Conservation (phyloP, 2,113 vertebrate species). For the Beaufortia kweichowensis region DNA sequence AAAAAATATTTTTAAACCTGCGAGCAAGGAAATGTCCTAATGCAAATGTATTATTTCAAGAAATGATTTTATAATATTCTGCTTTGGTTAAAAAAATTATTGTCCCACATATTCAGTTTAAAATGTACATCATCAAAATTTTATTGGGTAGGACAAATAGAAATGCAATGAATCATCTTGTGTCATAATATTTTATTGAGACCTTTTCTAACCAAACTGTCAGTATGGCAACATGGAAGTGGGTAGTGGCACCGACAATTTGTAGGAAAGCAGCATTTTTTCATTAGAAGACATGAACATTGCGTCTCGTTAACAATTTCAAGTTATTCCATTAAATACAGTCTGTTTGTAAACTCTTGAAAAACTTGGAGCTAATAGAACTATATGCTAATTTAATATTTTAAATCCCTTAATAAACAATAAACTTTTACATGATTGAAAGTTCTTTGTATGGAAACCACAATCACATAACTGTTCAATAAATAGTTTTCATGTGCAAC, state of each 20-base stretch:
- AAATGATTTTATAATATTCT: too few species aligned
- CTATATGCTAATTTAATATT: neutral
- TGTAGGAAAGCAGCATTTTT: neutral
- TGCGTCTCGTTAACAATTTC: neutral
- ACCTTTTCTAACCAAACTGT: neutral
- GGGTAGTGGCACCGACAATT: neutral
- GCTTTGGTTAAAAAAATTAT: too few species aligned
- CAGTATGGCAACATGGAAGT: neutral
- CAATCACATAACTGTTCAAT: neutral
- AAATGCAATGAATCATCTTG: too few species aligned
- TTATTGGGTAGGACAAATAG: too few species aligned
- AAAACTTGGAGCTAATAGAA: neutral
- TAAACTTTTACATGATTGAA: neutral
- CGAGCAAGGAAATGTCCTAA: too few species aligned
- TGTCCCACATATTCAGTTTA: too few species aligned
- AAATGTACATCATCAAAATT: too few species aligned
- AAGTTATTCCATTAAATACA: constrained; percentile 9
- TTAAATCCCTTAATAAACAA: neutral
- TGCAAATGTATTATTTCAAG: too few species aligned
- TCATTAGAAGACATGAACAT: neutral
- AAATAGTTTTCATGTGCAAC: neutral
- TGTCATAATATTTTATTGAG: constrained; percentile 1
- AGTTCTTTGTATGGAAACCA: neutral
- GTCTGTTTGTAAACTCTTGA: neutral
- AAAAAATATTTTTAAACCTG: too few species aligned